Base-by-base conservation (phyloP, 2,113 vertebrate species). In the Ellobius talpinus region DNA sequence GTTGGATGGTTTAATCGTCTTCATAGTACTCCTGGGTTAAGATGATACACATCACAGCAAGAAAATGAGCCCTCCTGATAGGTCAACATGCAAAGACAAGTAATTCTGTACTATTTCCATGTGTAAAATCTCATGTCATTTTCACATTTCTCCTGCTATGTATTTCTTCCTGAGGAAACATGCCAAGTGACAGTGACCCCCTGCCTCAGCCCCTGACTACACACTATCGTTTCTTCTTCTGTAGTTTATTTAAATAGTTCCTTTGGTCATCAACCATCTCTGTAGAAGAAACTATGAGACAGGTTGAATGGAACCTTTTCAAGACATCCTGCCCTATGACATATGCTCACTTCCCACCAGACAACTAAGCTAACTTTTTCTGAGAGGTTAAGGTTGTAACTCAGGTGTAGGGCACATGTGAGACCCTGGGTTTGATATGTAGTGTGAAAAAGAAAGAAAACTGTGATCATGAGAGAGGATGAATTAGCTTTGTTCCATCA, bases 391-490 rank as follows among this genome's bases (percentile, higher is more conserved):
- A 1, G 13, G 31, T 7, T 55, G 21, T 33, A 61, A 63, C 5
- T 78, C 73, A 45, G 33, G 39, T n/a, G 12, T 24, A 55, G 11
- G 68, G 3, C 12, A 55, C 12, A 9, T 87, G 29, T 23, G n/a
- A 93, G 11, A 47, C 47, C n/a, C 36, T 42, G n/a, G 47, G 73
- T 55, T 78, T 39, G 45, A 58, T 68, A 55, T 9, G 19, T 10
- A 87, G n/a, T 31, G 42, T 0, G 8, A 47, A 45, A 45, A 9
- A 84, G 11, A 31, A 72, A n/a, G 12, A 33, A 70, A 66, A 5
- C 39, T n/a, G 45, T 93, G 42, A 11, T 85, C 66, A 58, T 88
- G 52, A 93, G 91, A 96, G 3, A 89, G 68, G 73, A 76, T 87
- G 23, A 11, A 31, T 76, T 84, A 14, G 84, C 16, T 10, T 85